These are phyloP conservation scores for Chiloscyllium plagiosum DNA, from an alignment of 2,113 vertebrate genomes.

Conservation along the genomic window DNA sequence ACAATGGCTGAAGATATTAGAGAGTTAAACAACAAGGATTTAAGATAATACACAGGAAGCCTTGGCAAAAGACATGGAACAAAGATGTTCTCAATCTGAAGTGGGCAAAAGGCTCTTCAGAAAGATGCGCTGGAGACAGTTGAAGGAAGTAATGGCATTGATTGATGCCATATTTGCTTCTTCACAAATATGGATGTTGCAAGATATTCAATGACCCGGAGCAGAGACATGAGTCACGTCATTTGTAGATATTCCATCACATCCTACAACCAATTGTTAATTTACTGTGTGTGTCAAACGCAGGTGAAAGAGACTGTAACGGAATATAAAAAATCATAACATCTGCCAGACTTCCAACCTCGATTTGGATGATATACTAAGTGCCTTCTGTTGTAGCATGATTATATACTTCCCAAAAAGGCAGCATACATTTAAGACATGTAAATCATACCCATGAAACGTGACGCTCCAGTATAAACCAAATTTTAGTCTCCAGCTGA, in stretches of 20 bases:
- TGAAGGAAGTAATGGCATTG: not conserved
- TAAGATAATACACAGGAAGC: not conserved
- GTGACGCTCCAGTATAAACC: too few species aligned
- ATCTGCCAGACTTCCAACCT: too few species aligned
- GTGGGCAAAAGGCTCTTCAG: not conserved
- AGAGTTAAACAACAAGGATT: not conserved
- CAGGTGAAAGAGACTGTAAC: too few species aligned
- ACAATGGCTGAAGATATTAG: not conserved
- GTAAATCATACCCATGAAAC: too few species aligned
- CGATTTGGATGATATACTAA: not conserved
- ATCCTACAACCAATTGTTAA: too few species aligned
- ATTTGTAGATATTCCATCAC: too few species aligned
- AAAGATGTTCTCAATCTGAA: not conserved
- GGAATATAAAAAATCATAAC: not conserved
- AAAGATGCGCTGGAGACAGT: not conserved
- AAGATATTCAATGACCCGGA: not conserved
- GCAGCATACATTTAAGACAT: too few species aligned
- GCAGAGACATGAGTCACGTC: too few species aligned
- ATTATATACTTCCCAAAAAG: too few species aligned
- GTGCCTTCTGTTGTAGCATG: not conserved
- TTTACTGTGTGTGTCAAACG: too few species aligned
- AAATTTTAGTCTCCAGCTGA: too few species aligned
- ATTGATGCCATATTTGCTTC: not conserved
- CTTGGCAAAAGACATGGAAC: not conserved
- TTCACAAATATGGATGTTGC: not conserved